Evolutionary conservation across 92 coral and sea anemone species (phyloP).

Genomic region (Meandrina meandrites): DNA sequence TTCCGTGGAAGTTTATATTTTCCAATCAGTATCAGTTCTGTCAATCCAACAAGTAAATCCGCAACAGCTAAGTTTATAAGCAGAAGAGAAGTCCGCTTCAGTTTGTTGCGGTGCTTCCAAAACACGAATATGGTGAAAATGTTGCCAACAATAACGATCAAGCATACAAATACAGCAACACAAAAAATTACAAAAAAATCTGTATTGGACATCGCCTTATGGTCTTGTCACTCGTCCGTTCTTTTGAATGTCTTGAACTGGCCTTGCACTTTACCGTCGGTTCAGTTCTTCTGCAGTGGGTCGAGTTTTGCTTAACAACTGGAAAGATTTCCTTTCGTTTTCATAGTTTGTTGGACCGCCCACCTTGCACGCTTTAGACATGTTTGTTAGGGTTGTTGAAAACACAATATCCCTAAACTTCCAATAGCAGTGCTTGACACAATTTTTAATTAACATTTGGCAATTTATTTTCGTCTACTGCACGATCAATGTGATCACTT

Average conservation of each 20-base stretch:
- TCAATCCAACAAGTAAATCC: background rate
- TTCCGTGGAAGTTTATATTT: background rate
- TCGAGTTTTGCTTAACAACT: background rate
- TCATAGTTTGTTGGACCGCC: no score
- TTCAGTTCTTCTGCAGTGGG: background rate
- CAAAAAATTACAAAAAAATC: background rate
- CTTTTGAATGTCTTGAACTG: background rate
- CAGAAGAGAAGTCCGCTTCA: background rate
- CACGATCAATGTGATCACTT: no score
- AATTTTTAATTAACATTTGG: no score
- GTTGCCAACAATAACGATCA: no score
- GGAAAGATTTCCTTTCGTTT: background rate
- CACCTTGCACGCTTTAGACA: no score
- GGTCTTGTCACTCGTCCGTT: no score
- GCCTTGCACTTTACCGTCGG: background rate
- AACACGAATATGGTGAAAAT: no score
- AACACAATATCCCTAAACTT: no score
- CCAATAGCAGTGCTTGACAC: no score
- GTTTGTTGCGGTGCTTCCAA: no score
- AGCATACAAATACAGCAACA: background rate
- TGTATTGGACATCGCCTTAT: background rate
- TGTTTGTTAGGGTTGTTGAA: no score
- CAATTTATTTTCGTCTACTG: no score
- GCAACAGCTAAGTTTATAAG: slow-evolving; percentile 10
- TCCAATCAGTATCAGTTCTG: background rate